Percentiles rank a stretch among this genome's conserved stretches.
phyloP scores from a whole-genome alignment of 2,797 vertebrate species.

The Artibeus lituratus region DNA sequence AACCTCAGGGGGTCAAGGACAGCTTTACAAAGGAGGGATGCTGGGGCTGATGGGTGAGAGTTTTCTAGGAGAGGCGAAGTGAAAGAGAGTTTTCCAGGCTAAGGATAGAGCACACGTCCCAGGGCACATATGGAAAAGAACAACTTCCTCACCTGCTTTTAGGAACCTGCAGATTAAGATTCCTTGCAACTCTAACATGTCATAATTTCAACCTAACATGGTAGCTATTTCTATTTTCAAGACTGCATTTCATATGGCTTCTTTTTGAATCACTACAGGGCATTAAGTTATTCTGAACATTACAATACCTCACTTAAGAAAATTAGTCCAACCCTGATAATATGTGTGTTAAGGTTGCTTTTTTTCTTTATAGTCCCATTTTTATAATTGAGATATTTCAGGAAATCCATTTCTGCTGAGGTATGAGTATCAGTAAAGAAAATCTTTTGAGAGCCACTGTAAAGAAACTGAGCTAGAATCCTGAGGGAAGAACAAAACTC shows the following conservation, averaged over 20 bases:
- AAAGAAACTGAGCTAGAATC: not conserved
- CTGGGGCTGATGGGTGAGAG: not conserved
- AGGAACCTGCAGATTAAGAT: not conserved
- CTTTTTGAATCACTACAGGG: not conserved
- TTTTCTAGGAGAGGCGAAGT: not conserved
- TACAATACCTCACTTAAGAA: not conserved
- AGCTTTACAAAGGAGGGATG: not conserved
- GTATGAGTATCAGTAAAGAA: not conserved
- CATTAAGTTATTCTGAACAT: not conserved
- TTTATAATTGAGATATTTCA: not conserved
- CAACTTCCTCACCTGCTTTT: not conserved
- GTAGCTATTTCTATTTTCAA: not conserved
- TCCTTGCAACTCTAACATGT: not conserved
- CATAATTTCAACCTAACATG: not conserved
- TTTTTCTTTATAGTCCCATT: not conserved
- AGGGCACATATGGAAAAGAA: not conserved
- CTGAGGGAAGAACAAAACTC: not conserved
- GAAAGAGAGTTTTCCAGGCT: not conserved
- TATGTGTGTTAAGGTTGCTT: not conserved
- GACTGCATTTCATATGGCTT: not conserved
- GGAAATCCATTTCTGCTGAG: not conserved
- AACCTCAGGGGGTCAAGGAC: not conserved
- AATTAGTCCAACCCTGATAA: not conserved
- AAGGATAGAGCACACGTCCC: not conserved
- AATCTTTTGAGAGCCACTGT: not conserved